phyloP scores from a whole-genome alignment of 2,888 invertebrate species.

The Cerceris ruficornis region DNA sequence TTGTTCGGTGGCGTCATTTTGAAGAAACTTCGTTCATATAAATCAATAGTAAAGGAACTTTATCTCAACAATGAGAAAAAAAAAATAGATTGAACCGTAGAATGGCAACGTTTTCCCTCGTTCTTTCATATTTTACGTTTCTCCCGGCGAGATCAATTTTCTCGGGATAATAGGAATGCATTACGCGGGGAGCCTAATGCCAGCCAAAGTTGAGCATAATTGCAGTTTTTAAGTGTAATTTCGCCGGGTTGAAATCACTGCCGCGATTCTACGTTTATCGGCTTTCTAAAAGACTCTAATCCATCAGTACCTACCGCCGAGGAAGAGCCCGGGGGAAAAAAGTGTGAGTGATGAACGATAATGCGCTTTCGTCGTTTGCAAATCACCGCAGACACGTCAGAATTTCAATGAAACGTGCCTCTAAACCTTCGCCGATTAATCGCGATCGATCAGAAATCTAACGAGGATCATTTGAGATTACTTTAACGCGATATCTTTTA shows the following conservation, averaged over 20 bases:
- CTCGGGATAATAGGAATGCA: background rate
- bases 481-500: too few species aligned
- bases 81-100: too few species aligned
- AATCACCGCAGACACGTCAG: conserved; percentile 4
- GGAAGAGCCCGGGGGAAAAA: conserved; percentile 17
- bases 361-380: conserved; percentile 33
- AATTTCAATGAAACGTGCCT: conserved; percentile 13
- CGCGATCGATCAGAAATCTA: background rate
- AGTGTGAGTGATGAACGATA: conserved; percentile 38
- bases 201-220: background rate
- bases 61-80: too few species aligned
- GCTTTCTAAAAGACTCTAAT: conserved; percentile 34
- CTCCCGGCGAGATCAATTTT: background rate
- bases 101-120: too few species aligned
- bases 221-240: conserved; percentile 4
- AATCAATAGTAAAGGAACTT: too few species aligned
- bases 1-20: too few species aligned
- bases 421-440: conserved; percentile 3
- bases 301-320: conserved; percentile 20
- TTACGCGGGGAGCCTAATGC: too few species aligned
- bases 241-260: conserved; percentile 19
- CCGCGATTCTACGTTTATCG: conserved; percentile 31
- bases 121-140: too few species aligned
- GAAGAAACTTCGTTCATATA: too few species aligned
- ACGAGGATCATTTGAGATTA: too few species aligned